phyloP scores from a whole-genome alignment of 2,888 invertebrate genomes.

The Epirrita christyi region DNA sequence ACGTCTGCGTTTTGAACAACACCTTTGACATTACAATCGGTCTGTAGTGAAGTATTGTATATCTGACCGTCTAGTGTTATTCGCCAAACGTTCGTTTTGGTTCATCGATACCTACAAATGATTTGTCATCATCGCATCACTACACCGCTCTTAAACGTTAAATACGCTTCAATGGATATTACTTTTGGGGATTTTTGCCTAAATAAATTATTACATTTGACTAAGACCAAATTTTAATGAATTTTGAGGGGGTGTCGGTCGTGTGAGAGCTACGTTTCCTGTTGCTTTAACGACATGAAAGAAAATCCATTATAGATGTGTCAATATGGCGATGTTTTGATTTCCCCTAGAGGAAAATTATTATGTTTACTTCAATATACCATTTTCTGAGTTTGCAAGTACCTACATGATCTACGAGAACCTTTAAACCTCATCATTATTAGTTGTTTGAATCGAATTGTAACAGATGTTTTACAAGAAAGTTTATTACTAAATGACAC shows the following conservation, averaged over 20 bases:
- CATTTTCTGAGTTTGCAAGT: no score
- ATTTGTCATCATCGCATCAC: slow-evolving; percentile 43
- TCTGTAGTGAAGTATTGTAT: not conserved
- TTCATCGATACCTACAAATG: slow-evolving; percentile 20
- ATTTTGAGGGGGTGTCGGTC: slow-evolving; percentile 64
- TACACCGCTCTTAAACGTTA: slow-evolving; percentile 62
- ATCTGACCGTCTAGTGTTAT: not conserved
- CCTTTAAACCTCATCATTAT: no score
- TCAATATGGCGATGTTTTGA: slow-evolving; percentile 40
- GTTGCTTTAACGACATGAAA: slow-evolving; percentile 67
- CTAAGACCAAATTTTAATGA: slow-evolving; percentile 80
- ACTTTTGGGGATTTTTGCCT: slow-evolving; percentile 81
- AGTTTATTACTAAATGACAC: no score
- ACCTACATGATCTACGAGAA: no score
- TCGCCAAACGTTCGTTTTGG: slow-evolving; percentile 3
- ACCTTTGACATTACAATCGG: not conserved
- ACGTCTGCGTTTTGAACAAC: not conserved
- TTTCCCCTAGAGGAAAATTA: slow-evolving; percentile 5
- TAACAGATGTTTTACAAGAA: no score
- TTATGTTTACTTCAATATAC: not conserved
- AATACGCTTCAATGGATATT: slow-evolving; percentile 80
- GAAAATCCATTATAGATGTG: slow-evolving; percentile 64
- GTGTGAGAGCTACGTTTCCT: slow-evolving; percentile 66
- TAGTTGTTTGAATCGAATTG: no score
- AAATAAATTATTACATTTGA: slow-evolving; percentile 82